These are phyloP conservation scores for Myripristis murdjan DNA, from an alignment of 2,797 vertebrate species.

Conservation along the genomic window DNA sequence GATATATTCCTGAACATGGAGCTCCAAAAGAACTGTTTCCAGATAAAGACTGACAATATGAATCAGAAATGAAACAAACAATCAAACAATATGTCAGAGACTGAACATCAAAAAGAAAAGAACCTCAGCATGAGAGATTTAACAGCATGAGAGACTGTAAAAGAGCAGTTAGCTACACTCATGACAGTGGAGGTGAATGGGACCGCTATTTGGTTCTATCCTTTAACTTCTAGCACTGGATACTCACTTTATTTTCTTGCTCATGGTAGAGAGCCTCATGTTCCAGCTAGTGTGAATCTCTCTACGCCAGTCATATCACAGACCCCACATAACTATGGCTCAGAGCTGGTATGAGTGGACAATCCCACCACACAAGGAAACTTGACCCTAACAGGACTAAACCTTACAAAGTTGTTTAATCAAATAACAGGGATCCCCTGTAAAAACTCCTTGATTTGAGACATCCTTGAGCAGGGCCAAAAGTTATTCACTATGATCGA, in stretches of 20 bases:
- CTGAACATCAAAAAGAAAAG: constrained; percentile 23
- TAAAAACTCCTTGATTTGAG: no score
- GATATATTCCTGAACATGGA: constrained; percentile 19
- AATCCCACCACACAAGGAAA: no score
- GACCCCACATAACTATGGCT: no score
- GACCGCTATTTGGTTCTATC: constrained; percentile 22
- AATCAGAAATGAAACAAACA: constrained; percentile 14
- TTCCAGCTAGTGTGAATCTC: constrained; percentile 4
- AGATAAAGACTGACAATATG: constrained; percentile 11
- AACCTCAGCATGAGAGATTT: constrained; percentile 11
- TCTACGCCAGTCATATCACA: neutral
- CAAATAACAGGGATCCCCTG: no score
- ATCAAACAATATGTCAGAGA: constrained; percentile 18
- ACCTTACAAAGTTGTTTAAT: no score
- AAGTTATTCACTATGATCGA: no score
- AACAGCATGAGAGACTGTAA: constrained; percentile 14
- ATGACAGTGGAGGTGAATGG: constrained; percentile 11
- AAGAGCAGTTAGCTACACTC: constrained; percentile 16
- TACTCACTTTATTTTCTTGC: constrained; percentile 11
- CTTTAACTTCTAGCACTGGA: constrained; percentile 20
- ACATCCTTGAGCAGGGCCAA: no score
- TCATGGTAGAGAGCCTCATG: constrained; percentile 4
- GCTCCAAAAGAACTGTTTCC: constrained; percentile 27
- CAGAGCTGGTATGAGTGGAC: no score
- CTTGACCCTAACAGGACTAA: no score